phyloP scores from a whole-genome alignment of 2,113 vertebrate species.

The Poecilia latipinna region DNA sequence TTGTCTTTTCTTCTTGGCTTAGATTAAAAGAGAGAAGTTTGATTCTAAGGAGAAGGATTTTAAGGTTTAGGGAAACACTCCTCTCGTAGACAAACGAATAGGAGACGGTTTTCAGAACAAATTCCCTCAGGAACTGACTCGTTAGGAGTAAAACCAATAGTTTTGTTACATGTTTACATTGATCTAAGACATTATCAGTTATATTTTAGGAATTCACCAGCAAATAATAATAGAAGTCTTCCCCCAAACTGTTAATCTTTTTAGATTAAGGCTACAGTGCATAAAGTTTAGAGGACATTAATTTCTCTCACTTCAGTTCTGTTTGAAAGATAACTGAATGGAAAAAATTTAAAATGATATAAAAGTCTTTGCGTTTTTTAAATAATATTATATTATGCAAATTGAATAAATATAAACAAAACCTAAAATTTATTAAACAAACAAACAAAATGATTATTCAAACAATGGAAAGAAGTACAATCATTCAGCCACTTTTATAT shows the following conservation, averaged over 20 bases:
- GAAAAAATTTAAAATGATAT: not conserved
- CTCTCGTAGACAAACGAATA: constrained; percentile 14
- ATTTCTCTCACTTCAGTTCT: not conserved
- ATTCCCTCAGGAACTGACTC: not conserved
- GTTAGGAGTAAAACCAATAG: not conserved
- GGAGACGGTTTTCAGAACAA: not conserved
- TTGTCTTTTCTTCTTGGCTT: constrained; percentile 29
- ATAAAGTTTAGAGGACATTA: no score
- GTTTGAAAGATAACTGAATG: not conserved
- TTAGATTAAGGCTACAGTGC: not conserved
- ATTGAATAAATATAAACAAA: not conserved
- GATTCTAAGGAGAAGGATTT: not conserved
- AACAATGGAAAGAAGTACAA: not conserved
- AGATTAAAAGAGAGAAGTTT: constrained; percentile 12
- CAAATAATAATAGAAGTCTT: not conserved
- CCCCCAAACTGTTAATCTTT: not conserved
- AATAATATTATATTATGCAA: not conserved
- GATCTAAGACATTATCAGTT: not conserved
- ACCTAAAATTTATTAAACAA: not conserved
- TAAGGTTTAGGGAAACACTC: constrained; percentile 5
- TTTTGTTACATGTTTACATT: not conserved
- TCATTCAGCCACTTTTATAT: not conserved
- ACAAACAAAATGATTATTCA: not conserved
- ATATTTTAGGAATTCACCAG: not conserved
- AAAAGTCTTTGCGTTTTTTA: not conserved